Evolutionary conservation across 2,797 vertebrate genomes (phyloP), one percentile per base, ranked within the genome.

Genomic region (Telmatherina bonti): DNA sequence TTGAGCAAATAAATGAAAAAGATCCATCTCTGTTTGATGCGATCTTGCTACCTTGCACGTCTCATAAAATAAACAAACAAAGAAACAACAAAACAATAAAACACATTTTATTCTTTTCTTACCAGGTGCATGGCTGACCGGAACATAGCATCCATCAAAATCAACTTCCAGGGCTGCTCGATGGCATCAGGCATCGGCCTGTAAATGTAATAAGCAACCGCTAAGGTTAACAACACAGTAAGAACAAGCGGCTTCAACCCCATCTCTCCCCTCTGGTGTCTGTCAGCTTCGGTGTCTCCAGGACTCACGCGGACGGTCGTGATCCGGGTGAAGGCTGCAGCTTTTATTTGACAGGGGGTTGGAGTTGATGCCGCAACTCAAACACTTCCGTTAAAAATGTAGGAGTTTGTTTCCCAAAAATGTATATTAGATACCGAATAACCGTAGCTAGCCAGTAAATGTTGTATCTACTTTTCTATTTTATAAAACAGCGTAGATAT

Each of bases 151-250:
- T 96, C 95, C 83, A 98, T 61, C 84, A 96, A 51, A 96, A 97
- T 95, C 85, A 98, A 89, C 90, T 95, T 96, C 96, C 96, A 97
- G 24, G 93, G 95, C 24, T 98, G 93, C 54, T 95, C 92, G 82
- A 98, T 81, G 20, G 82, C 86, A 58, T 91, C 84, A 49, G 97
- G 97, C 73, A 99, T 67, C 27, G 97, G 97, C 61, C 88, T 89
- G 92, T 97, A 98, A 33, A 97, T 77, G 58, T 96, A 97, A 65
- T 96, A 97, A 15, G 95, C 95, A 38, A 90, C 2, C 7, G 94
- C 78, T 2, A 89, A 87, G 18, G 93, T 78, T 38, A 95, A 67
- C 7, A 91, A 86, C 69, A 94, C 33, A 0, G 94, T 87, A 20
- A 94, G 69, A 22, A 93, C 61, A 7, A 90, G 83, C 1, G 89